A percentile compares a stretch with the other conserved stretches of the same genome.
Evolutionary conservation across 2,113 vertebrate species (phyloP).

Genomic region (crab-eating macaque (Macaca fascicularis)): DNA sequence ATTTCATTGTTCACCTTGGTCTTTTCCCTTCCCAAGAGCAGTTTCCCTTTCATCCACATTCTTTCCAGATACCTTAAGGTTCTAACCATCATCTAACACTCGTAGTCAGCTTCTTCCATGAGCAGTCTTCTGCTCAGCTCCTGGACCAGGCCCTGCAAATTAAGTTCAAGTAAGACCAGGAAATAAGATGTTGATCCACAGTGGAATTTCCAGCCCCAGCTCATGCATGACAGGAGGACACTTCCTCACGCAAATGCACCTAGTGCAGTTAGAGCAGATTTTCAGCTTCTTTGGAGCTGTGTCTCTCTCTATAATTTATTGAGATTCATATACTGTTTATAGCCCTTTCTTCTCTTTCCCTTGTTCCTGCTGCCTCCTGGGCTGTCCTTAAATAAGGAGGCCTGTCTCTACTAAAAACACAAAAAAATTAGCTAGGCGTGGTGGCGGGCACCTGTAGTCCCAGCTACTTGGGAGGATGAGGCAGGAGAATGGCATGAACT

Average conservation of each 20-base stretch:
- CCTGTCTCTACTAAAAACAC: too few relatives aligned
- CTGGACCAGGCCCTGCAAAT: background rate
- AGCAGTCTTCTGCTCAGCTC: background rate
- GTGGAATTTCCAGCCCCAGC: background rate
- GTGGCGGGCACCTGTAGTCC: too few relatives aligned
- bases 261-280: background rate
- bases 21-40: background rate
- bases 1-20: background rate
- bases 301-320: conserved; percentile 28
- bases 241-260: background rate
- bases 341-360: background rate
- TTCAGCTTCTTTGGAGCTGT: background rate
- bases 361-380: background rate
- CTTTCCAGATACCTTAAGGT: conserved; percentile 3
- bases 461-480: too few relatives aligned
- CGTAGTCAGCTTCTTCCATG: conserved; percentile 1
- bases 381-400: background rate
- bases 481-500: too few relatives aligned
- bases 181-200: conserved; percentile 39
- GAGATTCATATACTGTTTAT: background rate
- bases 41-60: background rate
- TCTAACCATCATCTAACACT: background rate
- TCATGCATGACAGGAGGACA: background rate
- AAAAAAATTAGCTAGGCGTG: too few relatives aligned
- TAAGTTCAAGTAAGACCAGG: conserved; percentile 41